Percentiles rank a stretch among this genome's conserved stretches.
Conservation (phyloP, 2,797 vertebrate species). For the Gymnoscopelus braueri region DNA sequence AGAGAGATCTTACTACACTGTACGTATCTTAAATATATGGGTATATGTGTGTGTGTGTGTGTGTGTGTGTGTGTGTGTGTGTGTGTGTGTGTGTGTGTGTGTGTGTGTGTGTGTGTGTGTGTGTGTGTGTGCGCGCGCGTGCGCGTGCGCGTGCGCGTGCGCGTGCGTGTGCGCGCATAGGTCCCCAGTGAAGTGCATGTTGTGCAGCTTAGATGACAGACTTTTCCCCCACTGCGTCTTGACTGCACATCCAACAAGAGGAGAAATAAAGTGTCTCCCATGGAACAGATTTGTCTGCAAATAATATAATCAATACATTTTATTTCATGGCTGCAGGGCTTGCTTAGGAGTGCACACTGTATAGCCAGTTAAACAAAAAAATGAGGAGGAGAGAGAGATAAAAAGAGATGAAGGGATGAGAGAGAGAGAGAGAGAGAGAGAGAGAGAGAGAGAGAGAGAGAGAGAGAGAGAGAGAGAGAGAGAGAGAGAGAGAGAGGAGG, state of each 20-base stretch:
- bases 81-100: too few species aligned
- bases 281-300: slow-evolving; percentile 53
- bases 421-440: slow-evolving; percentile 22
- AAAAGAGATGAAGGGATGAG: slow-evolving; percentile 23
- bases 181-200: not conserved
- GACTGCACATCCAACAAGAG: slow-evolving; percentile 39
- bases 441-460: slow-evolving; percentile 1
- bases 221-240: slow-evolving; percentile 33
- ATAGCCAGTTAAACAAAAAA: slow-evolving; percentile 16
- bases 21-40: too few species aligned
- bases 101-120: too few species aligned
- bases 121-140: too few species aligned
- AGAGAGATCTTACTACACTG: too few species aligned
- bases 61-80: too few species aligned
- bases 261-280: slow-evolving; percentile 39
- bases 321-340: slow-evolving; percentile 35
- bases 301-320: slow-evolving; percentile 65
- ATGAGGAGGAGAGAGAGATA: not conserved
- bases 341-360: slow-evolving; percentile 42
- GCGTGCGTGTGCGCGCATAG: too few species aligned
- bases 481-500: slow-evolving; percentile 5
- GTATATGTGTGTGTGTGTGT: too few species aligned
- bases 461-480: slow-evolving; percentile 7
- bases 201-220: not conserved
- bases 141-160: too few species aligned